Evolutionary conservation across 2,888 invertebrate genomes (phyloP), one percentile per base, ranked within the genome.

Genomic region (Rhamphomyia laevipes): DNA sequence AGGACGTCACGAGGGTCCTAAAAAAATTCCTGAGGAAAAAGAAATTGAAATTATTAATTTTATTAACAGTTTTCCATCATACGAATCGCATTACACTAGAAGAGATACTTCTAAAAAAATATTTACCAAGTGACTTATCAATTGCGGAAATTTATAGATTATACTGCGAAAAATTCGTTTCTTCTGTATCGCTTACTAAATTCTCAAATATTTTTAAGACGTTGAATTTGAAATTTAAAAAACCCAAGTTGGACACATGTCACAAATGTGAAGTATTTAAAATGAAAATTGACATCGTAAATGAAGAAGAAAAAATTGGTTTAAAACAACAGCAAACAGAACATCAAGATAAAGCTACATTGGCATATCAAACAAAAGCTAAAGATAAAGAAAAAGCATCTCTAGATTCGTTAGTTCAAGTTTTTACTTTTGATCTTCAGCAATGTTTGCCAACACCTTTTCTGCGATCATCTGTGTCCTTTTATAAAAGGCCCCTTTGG

Each of bases 161-260:
- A 5, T 53, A 53, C 51, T 46, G 40, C n/a, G 31, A 42, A 12
- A 51, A 51, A 38, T 41, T 37, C 4, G 23, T 23, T 33, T 16
- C 45, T 16, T 45, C 40, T 17, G 38, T 53, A 35, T 52, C 49
- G 27, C 43, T 56, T 17, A 50, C 53, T 37, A 55, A 53, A 46
- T 55, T 52, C 50, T 43, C 51, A n/a, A 31, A 53, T 43, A 42
- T 55, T 12, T 54, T 55, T 18, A 21, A 48, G 1, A 51, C 51
- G 17, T 35, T 53, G 9, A 49, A 51, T 46, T 50, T 55, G 37
- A 53, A 53, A 51, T 56, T 54, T 46, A 55, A 56, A 48, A 51
- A 50, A 42, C 53, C 52, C 13, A 40, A 47, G 30, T 5, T 42
- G 17, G 51, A 55, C 41, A 51, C 52, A 42, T 57, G 54, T 41